Conservation (phyloP, 2,797 vertebrate genomes). For the Euthynnus affinis region DNA sequence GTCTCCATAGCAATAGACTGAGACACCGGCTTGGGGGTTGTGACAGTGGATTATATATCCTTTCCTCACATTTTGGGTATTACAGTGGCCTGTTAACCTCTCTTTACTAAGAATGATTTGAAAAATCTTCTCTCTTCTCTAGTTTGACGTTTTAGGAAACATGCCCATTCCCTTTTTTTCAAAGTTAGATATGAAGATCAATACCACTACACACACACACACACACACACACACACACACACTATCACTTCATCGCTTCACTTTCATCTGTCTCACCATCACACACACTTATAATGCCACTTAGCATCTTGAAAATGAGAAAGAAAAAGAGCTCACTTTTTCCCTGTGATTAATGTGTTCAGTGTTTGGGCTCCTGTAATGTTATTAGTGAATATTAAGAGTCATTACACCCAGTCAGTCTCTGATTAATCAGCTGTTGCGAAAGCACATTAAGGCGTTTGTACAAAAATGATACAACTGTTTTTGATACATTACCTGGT, state of each 20-base stretch:
- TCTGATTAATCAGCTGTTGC: slow-evolving; percentile 17
- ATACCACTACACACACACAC: too few species aligned
- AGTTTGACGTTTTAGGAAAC: too few species aligned
- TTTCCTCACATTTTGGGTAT: too few species aligned
- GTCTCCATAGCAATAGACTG: neutral
- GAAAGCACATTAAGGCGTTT: slow-evolving; percentile 22
- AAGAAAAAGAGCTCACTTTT: slow-evolving; percentile 5
- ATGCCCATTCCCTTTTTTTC: too few species aligned
- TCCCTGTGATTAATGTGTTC: neutral
- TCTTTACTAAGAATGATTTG: too few species aligned
- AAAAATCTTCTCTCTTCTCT: too few species aligned
- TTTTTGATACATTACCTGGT: slow-evolving; percentile 4
- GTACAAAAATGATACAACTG: slow-evolving; percentile 1
- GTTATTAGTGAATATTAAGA: slow-evolving; percentile 18
- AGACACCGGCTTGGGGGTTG: neutral
- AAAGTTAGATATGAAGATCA: too few species aligned
- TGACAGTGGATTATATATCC: too few species aligned
- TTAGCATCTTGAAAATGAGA: slow-evolving; percentile 9
- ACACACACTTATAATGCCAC: neutral
- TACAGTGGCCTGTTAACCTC: too few species aligned
- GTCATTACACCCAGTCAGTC: neutral
- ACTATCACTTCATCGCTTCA: neutral
- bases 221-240: too few species aligned
- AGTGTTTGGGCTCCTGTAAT: slow-evolving; percentile 13
- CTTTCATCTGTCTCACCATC: slow-evolving; percentile 22